phyloP scores from a whole-genome alignment of 2,113 vertebrate species.

The Solea senegalensis region DNA sequence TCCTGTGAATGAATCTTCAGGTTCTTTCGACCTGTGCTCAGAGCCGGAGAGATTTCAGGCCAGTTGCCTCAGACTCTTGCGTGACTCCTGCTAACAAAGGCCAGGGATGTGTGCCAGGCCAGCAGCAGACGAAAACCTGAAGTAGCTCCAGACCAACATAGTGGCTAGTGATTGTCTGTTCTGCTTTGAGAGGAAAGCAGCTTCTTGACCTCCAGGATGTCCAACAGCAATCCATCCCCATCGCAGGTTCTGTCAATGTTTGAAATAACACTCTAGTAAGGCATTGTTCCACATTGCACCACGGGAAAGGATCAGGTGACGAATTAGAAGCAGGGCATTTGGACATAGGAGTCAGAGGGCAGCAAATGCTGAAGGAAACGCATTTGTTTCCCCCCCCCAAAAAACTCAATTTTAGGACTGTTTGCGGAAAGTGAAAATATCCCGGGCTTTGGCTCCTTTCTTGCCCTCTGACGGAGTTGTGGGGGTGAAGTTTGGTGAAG shows the following conservation, averaged over 20 bases:
- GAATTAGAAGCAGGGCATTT: slow-evolving; percentile 18
- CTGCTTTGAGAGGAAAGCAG: slow-evolving; percentile 41
- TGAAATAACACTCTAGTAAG: slow-evolving; percentile 54
- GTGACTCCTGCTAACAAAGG: slow-evolving; percentile 56
- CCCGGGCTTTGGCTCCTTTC: slow-evolving; percentile 83
- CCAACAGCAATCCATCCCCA: slow-evolving; percentile 23
- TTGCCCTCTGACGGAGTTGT: slow-evolving; percentile 75
- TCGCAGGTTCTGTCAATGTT: slow-evolving; percentile 34
- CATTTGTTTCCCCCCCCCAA: background rate
- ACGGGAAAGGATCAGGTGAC: slow-evolving; percentile 41
- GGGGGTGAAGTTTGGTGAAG: slow-evolving; percentile 69
- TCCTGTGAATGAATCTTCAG: slow-evolving; percentile 55
- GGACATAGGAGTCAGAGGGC: slow-evolving; percentile 16
- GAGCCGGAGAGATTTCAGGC: slow-evolving; percentile 36
- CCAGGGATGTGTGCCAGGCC: slow-evolving; percentile 59
- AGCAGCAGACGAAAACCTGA: slow-evolving; percentile 61
- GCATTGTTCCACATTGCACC: slow-evolving; percentile 67
- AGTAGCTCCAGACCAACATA: slow-evolving; percentile 44
- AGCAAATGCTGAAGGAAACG: slow-evolving; percentile 14
- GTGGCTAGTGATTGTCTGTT: slow-evolving; percentile 61
- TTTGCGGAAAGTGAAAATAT: slow-evolving; percentile 91
- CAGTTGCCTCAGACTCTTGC: slow-evolving; percentile 53
- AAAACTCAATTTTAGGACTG: slow-evolving; percentile 76
- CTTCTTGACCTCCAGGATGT: slow-evolving; percentile 27
- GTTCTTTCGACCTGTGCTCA: slow-evolving; percentile 54